phyloP scores from a whole-genome alignment of 2,888 invertebrate species.

The Pogonocherus hispidulus region DNA sequence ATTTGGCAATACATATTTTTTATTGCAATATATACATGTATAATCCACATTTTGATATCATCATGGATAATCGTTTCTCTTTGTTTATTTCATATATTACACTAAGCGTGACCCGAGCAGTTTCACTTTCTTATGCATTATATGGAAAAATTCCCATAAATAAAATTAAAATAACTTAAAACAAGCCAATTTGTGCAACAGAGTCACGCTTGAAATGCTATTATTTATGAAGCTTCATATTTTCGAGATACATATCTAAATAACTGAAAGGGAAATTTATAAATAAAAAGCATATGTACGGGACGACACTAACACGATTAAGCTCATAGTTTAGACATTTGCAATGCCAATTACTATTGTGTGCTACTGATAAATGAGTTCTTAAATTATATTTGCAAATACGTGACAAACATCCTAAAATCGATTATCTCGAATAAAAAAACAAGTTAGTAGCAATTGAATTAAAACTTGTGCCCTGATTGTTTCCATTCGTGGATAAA shows the following conservation, averaged over 20 bases:
- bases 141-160: constrained; percentile 19
- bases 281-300: neutral
- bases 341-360: no score
- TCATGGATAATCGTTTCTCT: neutral
- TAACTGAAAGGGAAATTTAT: neutral
- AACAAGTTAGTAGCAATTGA: no score
- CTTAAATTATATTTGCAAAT: no score
- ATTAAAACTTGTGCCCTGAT: no score
- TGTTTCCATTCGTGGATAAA: no score
- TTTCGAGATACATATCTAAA: constrained; percentile 1
- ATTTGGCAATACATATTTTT: neutral
- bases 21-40: neutral
- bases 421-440: no score
- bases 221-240: neutral
- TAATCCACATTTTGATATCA: neutral
- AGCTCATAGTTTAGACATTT: no score
- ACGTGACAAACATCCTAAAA: no score
- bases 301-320: neutral
- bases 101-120: constrained; percentile 13
- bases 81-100: constrained; percentile 8
- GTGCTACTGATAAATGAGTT: no score
- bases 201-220: constrained; percentile 6
- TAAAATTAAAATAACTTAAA: constrained; percentile 15
- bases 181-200: constrained; percentile 5
- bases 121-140: constrained; percentile 28